Base-by-base conservation (phyloP, 2,797 vertebrate genomes). In the Gymnoscopelus microlampas region DNA sequence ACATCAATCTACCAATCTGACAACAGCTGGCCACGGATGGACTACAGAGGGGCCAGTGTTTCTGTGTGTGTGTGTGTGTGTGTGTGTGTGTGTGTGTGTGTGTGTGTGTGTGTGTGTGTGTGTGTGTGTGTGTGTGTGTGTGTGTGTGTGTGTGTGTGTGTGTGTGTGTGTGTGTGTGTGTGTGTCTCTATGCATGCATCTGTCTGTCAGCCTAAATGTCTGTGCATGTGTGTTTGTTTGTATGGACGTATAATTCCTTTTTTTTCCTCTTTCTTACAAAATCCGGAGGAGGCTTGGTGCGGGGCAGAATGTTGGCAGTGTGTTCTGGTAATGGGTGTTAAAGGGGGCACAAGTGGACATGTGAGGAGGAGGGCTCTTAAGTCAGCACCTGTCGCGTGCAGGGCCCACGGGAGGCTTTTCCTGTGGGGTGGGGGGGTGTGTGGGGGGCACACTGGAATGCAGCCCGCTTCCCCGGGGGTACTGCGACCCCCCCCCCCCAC, bases 341-440 rank as follows among this genome's bases (percentile, higher is more conserved):
- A 44, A 85, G 72, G 87, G 70, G 77, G 83, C 79, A 84, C 63
- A 84, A 90, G 87, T 82, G 74, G 74, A 76, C 44, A 71, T 82
- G 79, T 79, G 69, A 48, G 60, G 65, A 82, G 89, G 85, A 85
- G 12, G 74, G 84, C 74, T 88, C 80, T 89, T 88, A 91, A 91
- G 89, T 91, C 91, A 88, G 92, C 92, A 90, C 89, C 92, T 92
- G 92, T 91, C 91, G 78, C 81, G 85, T 90, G 89, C 78, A 83
- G 77, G 39, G 85, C 79, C 87, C 75, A 49, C 35, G 73, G 86
- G 84, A 78, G 72, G 65, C 55, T 53, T 60, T 10, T 67, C 3
- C n/a, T 50, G 13, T 62, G 53, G 48, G 63, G 61, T 68, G 62
- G 64, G 56, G 53, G 59, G 29, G 23, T 4, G 5, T 39, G 23